Percentiles rank a stretch among this genome's conserved stretches.
These are phyloP conservation scores for Pao palembangensis DNA, from an alignment of 2,113 vertebrate species.

Conservation along the genomic window DNA sequence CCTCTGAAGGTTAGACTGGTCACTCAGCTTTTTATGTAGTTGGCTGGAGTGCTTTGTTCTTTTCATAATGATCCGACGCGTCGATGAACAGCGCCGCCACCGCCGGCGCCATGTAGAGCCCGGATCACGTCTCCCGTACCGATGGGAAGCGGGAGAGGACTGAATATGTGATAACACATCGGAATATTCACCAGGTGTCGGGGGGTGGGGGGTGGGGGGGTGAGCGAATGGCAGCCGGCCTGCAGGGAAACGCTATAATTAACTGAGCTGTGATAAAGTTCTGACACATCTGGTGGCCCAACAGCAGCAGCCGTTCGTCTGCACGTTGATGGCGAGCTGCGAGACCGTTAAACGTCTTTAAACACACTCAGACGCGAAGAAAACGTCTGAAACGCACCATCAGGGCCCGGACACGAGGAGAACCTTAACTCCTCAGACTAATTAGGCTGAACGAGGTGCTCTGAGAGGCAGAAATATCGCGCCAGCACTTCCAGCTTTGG, in stretches of 20 bases:
- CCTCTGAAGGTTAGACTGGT: slow-evolving; percentile 75
- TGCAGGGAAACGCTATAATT: slow-evolving; percentile 52
- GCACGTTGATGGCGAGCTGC: too few relatives aligned
- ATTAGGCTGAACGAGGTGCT: background rate
- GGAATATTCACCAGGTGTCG: slow-evolving; percentile 25
- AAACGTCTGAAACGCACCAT: too few relatives aligned
- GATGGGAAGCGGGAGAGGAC: background rate
- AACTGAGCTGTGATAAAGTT: slow-evolving; percentile 58
- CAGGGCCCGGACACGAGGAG: background rate
- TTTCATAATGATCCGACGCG: slow-evolving; percentile 34
- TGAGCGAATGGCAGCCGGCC: slow-evolving; percentile 17
- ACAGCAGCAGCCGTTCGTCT: too few relatives aligned
- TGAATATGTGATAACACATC: slow-evolving; percentile 17
- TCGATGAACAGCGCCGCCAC: background rate
- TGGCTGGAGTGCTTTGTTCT: slow-evolving; percentile 46
- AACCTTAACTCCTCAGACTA: background rate
- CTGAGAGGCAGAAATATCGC: background rate
- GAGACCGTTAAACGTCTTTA: too few relatives aligned
- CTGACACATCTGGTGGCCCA: slow-evolving; percentile 41
- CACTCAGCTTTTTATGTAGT: slow-evolving; percentile 50
- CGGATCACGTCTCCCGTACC: background rate
- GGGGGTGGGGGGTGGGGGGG: slow-evolving; percentile 7
- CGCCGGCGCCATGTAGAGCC: background rate
- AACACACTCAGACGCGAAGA: too few relatives aligned
- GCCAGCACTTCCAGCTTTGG: background rate